phyloP scores from a whole-genome alignment of 2,113 vertebrate genomes.

The Equus quagga region DNA sequence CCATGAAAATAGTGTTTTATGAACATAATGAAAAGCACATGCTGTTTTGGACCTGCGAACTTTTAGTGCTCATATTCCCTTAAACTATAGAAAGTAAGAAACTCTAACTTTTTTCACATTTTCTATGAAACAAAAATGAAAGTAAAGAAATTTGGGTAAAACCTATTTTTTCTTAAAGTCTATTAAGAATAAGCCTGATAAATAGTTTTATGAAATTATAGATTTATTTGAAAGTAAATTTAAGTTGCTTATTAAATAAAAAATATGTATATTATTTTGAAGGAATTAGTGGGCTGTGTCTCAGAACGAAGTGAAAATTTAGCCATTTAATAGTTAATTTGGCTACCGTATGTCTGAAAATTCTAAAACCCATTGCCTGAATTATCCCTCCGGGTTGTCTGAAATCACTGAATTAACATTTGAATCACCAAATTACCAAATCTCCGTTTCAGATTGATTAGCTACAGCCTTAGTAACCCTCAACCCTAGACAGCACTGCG shows the following conservation, averaged over 20 bases:
- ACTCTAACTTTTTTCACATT: neutral
- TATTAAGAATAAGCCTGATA: slow-evolving; percentile 22
- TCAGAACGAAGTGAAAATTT: slow-evolving; percentile 17
- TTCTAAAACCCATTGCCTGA: neutral
- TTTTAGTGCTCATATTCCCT: neutral
- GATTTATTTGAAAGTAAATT: slow-evolving; percentile 17
- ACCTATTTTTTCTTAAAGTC: slow-evolving; percentile 21
- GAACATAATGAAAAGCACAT: neutral
- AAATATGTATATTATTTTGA: neutral
- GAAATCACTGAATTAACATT: neutral
- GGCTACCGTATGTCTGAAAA: neutral
- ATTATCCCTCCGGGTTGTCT: neutral
- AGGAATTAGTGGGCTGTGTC: neutral
- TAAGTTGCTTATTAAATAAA: neutral
- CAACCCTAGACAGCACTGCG: neutral
- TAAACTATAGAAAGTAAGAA: neutral
- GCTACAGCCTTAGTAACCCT: neutral
- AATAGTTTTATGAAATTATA: neutral
- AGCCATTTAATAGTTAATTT: neutral
- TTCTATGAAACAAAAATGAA: slow-evolving; percentile 17
- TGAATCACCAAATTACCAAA: neutral
- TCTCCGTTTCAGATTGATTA: neutral
- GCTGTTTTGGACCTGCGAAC: neutral
- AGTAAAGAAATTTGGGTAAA: neutral
- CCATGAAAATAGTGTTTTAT: neutral